phyloP scores from a whole-genome alignment of 2,797 vertebrate species.

The Sitta carolinensis region DNA sequence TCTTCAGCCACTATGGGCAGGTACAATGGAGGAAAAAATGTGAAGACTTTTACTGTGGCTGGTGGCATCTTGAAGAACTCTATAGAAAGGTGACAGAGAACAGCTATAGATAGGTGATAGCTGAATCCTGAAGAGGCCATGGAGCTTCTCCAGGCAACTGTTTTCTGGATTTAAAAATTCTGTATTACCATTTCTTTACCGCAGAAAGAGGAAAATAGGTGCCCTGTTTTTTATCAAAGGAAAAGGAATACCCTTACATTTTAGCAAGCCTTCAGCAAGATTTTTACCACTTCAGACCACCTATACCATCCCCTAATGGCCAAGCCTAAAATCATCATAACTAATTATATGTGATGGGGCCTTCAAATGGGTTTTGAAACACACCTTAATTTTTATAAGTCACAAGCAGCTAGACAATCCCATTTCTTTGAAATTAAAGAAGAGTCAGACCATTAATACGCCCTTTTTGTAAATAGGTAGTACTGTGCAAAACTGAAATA shows the following conservation, averaged over 20 bases:
- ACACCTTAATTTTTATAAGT: neutral
- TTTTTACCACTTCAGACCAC: neutral
- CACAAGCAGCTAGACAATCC: neutral
- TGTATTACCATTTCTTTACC: fast-evolving
- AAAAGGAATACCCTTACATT: neutral
- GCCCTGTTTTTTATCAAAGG: neutral
- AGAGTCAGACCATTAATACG: neutral
- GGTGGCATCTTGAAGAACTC: neutral
- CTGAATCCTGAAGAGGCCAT: neutral
- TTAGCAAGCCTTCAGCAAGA: neutral
- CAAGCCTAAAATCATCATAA: neutral
- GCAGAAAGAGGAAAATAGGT: neutral
- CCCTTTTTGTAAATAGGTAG: neutral
- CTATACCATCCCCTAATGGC: neutral
- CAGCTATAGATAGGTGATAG: neutral
- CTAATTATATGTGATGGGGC: neutral
- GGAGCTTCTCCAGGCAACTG: neutral
- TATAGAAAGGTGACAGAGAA: neutral
- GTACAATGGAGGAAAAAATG: neutral
- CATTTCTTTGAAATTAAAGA: neutral
- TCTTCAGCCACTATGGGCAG: neutral
- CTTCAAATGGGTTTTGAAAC: neutral
- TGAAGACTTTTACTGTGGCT: neutral
- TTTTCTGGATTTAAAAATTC: neutral
- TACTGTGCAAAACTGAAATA: neutral